Base-by-base conservation (phyloP, 2,888 invertebrate species). In the Troides aeacus region DNA sequence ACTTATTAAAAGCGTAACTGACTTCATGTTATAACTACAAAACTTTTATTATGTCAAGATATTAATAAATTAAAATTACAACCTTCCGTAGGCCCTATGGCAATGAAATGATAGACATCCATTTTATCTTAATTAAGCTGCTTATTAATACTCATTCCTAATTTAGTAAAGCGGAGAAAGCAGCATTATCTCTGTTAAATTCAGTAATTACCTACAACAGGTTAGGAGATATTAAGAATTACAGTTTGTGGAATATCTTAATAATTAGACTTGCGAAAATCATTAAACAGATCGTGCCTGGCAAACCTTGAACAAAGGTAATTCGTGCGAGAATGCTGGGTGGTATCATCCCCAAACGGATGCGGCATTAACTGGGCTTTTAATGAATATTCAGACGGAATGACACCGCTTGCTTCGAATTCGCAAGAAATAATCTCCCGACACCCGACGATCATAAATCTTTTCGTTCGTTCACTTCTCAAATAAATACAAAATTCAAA, bases 371-470 rank as follows among this genome's bases (percentile, higher is more conserved):
- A 82, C 81, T 82, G 77, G 78, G 75, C 79, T 68, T 60, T 72
- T 85, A 79, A 86, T 89, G 87, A 89, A 89, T 90, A 89, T 90
- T 88, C 89, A 88, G 75, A 76, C 76, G 72, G 79, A 82, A 80
- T 82, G 84, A 85, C 86, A 86, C 83, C 83, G 79, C 81, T 83
- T 83, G 84, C 86, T 82, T 82, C 79, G 80, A 86, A 85, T 85
- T 85, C 82, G 85, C 84, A 82, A 85, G 85, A 86, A 86, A 86
- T 86, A 87, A 86, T 84, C 83, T 69, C 78, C 73, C 74, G 76
- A 78, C 81, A 80, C 80, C 80, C 75, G 80, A 79, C 79, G 75
- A 75, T 77, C 74, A 82, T 86, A 85, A 87, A 86, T 88, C 84
- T 84, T 84, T 79, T 70, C 79, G 77, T 69, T 58, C 57, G 24